Evolutionary conservation across 2,797 vertebrate genomes (phyloP).

Genomic region (Otolemur crassicaudatus): DNA sequence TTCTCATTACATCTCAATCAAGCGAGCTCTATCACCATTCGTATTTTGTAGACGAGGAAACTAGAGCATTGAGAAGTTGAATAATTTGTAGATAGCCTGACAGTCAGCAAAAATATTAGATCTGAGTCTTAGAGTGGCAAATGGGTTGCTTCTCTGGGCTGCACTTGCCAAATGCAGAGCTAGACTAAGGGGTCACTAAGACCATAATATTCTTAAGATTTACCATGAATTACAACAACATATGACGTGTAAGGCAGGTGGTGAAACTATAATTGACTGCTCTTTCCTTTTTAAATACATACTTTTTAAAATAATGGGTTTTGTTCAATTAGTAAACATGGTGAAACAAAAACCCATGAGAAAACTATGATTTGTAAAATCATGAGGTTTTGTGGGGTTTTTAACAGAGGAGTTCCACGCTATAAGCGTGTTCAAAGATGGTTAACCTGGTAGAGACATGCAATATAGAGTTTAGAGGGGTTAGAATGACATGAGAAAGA

Average conservation of each 20-base stretch:
- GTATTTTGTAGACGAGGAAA: not conserved
- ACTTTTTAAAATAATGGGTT: not conserved
- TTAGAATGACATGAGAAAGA: not conserved
- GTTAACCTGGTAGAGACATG: not conserved
- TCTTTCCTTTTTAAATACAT: conserved; percentile 13
- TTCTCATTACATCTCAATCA: not conserved
- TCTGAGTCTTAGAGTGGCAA: not conserved
- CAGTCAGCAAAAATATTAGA: not conserved
- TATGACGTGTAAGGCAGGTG: not conserved
- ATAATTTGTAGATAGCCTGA: not conserved
- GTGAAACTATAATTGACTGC: not conserved
- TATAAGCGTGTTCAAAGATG: not conserved
- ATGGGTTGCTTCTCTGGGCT: not conserved
- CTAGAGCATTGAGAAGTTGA: not conserved
- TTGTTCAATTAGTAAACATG: not conserved
- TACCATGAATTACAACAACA: not conserved
- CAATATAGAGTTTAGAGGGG: not conserved
- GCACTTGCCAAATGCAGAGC: not conserved
- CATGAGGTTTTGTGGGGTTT: not conserved
- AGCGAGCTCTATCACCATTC: not conserved
- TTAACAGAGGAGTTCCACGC: not conserved
- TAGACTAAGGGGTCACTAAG: not conserved
- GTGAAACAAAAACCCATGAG: conserved; percentile 7
- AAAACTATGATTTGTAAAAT: conserved; percentile 10
- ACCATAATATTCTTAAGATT: not conserved